Percentiles rank a stretch among this genome's conserved stretches.
Conservation (phyloP, 2,888 invertebrate species). For the Craniophora ligustri region DNA sequence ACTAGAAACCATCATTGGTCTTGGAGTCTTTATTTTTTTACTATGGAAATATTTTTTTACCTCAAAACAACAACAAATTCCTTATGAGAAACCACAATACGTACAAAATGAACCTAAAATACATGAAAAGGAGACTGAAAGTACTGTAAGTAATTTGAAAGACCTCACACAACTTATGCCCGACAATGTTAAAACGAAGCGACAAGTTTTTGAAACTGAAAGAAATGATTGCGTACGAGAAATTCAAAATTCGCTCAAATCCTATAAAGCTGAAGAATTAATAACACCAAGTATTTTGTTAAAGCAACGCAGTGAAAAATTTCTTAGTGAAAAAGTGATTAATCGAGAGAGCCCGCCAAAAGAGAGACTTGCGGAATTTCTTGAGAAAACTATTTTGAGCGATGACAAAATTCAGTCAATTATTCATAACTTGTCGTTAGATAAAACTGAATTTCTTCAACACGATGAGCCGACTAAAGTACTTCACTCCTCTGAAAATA, state of each 20-base stretch:
- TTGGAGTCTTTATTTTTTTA: conserved; percentile 73
- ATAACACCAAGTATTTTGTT: conserved; percentile 62
- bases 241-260: conserved; percentile 11
- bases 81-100: conserved; percentile 32
- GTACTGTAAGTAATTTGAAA: conserved; percentile 2
- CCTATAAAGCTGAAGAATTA: conserved; percentile 40
- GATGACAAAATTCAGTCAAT: conserved; percentile 83
- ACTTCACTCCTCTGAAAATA: conserved; percentile 47
- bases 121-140: conserved; percentile 12
- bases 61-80: conserved; percentile 47
- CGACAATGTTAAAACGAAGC: conserved; percentile 19
- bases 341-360: conserved; percentile 83
- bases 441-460: conserved; percentile 65
- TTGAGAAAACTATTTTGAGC: conserved; percentile 82
- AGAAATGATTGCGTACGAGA: conserved; percentile 12
- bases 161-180: conserved; percentile 9
- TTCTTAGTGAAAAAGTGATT: conserved; percentile 49
- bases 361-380: conserved; percentile 80
- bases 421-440: conserved; percentile 81
- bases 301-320: conserved; percentile 62
- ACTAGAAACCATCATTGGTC: conserved; percentile 76
- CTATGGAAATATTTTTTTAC: conserved; percentile 76
- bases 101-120: conserved; percentile 20
- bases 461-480: conserved; percentile 52
- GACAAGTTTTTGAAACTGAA: conserved; percentile 18